A percentile compares a stretch with the other conserved stretches of the same genome.
These are phyloP conservation scores for Polyodon spathula DNA, from an alignment of 2,113 vertebrate genomes.

Conservation along the genomic window DNA sequence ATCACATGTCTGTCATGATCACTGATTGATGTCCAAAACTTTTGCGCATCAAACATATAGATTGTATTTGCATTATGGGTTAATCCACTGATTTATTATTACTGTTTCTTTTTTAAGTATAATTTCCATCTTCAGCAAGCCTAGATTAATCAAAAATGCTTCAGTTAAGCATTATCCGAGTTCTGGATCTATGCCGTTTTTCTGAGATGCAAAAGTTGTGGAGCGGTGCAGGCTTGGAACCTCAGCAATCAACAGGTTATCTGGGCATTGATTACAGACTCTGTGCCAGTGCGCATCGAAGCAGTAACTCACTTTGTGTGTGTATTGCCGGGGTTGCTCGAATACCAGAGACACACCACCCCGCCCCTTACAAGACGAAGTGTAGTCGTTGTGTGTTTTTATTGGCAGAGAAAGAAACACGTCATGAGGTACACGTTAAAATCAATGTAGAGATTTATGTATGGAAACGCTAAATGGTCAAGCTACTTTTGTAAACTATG, in stretches of 20 bases:
- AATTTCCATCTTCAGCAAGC: background rate
- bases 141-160: background rate
- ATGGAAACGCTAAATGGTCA: background rate
- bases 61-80: too few species aligned
- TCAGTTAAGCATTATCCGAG: background rate
- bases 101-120: too few species aligned
- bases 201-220: slow-evolving; percentile 5
- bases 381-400: slow-evolving; percentile 2
- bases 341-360: background rate
- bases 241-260: slow-evolving; percentile 13
- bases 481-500: background rate
- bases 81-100: too few species aligned
- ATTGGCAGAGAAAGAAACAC: slow-evolving; percentile 25
- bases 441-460: background rate
- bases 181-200: background rate
- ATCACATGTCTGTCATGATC: too few species aligned
- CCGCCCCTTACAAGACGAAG: slow-evolving; percentile 12
- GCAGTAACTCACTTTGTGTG: background rate
- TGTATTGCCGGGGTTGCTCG: background rate
- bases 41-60: too few species aligned
- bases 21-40: too few species aligned
- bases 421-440: slow-evolving; percentile 1
- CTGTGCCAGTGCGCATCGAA: background rate
- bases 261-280: background rate
- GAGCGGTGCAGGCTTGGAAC: background rate